Evolutionary conservation across 1,140 invertebrate genomes (phyloP).

Genomic region (Cephus cinctus): DNA sequence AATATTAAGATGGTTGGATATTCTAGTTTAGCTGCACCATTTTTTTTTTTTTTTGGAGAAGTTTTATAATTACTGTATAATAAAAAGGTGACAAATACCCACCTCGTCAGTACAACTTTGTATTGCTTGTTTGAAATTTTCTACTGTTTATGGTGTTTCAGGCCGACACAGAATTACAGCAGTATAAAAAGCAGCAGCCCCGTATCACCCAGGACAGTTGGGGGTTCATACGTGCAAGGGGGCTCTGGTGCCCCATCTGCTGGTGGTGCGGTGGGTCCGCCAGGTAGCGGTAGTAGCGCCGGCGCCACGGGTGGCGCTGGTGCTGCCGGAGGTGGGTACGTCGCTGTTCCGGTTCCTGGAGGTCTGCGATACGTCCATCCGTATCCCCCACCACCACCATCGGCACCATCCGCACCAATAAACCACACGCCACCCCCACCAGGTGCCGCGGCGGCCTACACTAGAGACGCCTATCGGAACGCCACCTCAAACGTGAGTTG

Average conservation of each 20-base stretch:
- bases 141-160: constrained; percentile 17
- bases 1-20: too few relatives aligned
- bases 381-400: constrained; percentile 43
- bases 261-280: constrained; percentile 25
- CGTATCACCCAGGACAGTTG: constrained; percentile 49
- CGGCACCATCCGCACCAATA: constrained; percentile 36
- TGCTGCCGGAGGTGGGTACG: constrained; percentile 22
- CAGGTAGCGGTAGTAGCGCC: background rate
- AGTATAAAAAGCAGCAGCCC: constrained; percentile 53
- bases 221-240: constrained; percentile 40
- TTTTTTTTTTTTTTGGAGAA: too few relatives aligned
- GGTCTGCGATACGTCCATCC: constrained; percentile 50
- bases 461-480: constrained; percentile 47
- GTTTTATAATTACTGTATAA: too few relatives aligned
- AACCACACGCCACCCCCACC: constrained; percentile 47
- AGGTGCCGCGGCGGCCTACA: constrained; percentile 36
- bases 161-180: constrained; percentile 49
- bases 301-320: background rate
- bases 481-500: constrained; percentile 48
- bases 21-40: too few relatives aligned
- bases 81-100: too few relatives aligned
- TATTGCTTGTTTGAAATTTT: constrained; percentile 9
- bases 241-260: constrained; percentile 15
- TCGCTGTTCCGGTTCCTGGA: constrained; percentile 40
- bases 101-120: too few relatives aligned